phyloP scores from a whole-genome alignment of 2,797 vertebrate species.

The Natrix natrix region DNA sequence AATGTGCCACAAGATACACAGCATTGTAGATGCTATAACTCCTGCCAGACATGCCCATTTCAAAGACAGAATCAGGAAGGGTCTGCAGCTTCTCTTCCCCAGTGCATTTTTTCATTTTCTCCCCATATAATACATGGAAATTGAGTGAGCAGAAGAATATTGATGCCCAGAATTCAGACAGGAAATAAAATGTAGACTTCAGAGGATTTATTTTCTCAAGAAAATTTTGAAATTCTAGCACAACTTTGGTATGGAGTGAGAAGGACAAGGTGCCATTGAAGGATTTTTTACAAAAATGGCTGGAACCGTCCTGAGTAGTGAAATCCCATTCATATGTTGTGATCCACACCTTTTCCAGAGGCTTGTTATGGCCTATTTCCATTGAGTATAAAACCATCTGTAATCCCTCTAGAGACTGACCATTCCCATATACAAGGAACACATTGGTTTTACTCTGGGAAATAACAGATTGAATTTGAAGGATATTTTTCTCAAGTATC shows the following conservation, averaged over 20 bases:
- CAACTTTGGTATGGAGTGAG: background rate
- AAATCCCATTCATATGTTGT: background rate
- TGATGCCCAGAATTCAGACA: no score
- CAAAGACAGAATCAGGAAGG: background rate
- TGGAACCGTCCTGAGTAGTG: rapidly evolving
- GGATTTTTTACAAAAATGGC: background rate
- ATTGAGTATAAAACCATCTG: background rate
- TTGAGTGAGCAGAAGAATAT: no score
- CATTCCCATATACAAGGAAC: background rate
- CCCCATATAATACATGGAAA: no score
- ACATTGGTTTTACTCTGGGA: background rate
- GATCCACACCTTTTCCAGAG: background rate
- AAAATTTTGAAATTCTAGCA: background rate
- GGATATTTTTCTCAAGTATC: background rate
- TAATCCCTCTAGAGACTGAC: background rate
- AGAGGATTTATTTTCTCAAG: background rate
- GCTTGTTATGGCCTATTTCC: background rate
- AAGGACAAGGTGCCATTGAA: background rate
- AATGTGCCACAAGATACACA: background rate
- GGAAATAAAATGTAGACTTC: background rate
- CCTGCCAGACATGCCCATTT: background rate
- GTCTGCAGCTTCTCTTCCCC: background rate
- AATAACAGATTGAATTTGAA: background rate
- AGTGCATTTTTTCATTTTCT: background rate
- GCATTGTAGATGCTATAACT: background rate